Evolutionary conservation across 2,113 vertebrate species (phyloP), one percentile per base, ranked within the genome.

Genomic region (Bubo bubo): DNA sequence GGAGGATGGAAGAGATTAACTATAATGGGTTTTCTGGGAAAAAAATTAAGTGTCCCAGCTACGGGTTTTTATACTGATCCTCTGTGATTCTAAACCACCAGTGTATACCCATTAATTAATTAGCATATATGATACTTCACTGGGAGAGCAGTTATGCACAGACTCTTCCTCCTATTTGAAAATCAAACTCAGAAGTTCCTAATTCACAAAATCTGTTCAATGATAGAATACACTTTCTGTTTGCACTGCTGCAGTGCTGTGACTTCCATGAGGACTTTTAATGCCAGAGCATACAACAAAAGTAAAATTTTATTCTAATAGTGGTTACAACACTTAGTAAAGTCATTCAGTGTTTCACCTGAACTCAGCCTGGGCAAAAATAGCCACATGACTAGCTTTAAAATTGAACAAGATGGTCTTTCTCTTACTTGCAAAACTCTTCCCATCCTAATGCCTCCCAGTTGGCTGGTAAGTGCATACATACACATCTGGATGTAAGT

Each of bases 1-100:
- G 96, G 96, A 96, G 92, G 96, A 58, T 85, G 79, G 84, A 96
- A 96, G 92, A 90, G 75, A 92, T 91, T 35, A 89, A 93, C 72
- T 53, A 20, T 58, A 71, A 74, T 67, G 53, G 89, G 21, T 75
- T 95, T 90, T 74, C 96, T 71, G 60, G n/a, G 37, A 68, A 68
- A 89, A 88, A 88, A 92, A 39, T 1, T 20, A 7, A 56, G 13
- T 88, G 60, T 66, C 59, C 58, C 58, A 79, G 70, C 90, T 59
- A n/a, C 14, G 39, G 8, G 35, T 53, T 74, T 82, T 88, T 47
- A 60, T 66, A 39, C 60, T 76, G 56, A 6, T 86, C 45, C 72
- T 80, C 26, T 34, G 58, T 41, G 81, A 90, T n/a, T 72, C 74
- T 50, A 23, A 93, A 64, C 39, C 16, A 76, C 22, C 58, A 88